Evolutionary conservation across 2,797 vertebrate species (phyloP), one percentile per base, ranked within the genome.

Genomic region (Petrocephalus sullivani): DNA sequence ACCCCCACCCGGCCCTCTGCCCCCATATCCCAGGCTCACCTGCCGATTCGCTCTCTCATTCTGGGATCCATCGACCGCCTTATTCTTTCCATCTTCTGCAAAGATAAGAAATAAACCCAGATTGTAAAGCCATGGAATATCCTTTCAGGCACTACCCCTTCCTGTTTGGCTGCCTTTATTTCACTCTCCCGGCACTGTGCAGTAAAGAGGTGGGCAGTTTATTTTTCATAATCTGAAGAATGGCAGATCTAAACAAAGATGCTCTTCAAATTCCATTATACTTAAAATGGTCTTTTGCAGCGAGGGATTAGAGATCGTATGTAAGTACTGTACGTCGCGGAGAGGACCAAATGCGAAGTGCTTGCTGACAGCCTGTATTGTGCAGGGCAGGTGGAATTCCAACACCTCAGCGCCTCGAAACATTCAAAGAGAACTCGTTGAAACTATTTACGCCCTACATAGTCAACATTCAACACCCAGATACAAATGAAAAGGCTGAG

Each of bases 231-330:
- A 90, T 88, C 90, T 90, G 88, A 88, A 90, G 90, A 91, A 90
- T 87, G 90, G 91, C 91, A 92, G 90, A 90, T 92, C 91, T 92
- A 92, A 93, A 93, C 92, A 93, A 91, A 92, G 91, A 92, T 89
- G 92, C 89, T 92, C 90, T 92, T 91, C 91, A 92, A 90, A 92
- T 92, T 92, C 91, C 90, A 92, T 92, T 91, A 92, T 91, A 91
- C 91, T 87, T 92, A 90, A 92, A 92, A 92, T 91, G 90, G 92
- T 91, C 90, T 91, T 91, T 92, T 90, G 90, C 89, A 89, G 91
- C 91, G 90, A 90, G 90, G 90, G 89, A 91, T 91, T 91, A 91
- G 88, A 89, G 90, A 91, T 92, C 89, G 88, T 91, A 92, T 92
- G 92, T 91, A 90, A 91, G 88, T 88, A 58, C 87, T 56, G 89